Base-by-base conservation (phyloP, 2,888 invertebrate species). In the Ferrisia virgata region DNA sequence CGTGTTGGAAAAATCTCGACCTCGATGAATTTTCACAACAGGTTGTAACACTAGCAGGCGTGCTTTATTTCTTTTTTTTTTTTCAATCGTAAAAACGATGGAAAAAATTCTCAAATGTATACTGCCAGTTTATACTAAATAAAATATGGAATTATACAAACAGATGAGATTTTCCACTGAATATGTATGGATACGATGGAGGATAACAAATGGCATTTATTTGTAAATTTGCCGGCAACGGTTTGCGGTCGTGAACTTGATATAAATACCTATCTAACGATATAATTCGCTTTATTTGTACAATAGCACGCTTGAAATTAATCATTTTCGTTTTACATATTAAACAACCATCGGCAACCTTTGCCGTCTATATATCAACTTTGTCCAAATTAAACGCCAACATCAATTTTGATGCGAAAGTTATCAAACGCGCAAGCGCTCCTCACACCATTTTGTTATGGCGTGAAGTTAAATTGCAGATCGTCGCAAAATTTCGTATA, bases 221-320 rank as follows among this genome's bases (percentile, higher is more conserved):
- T 64, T 13, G 64, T 64, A 64, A 28, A 64, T 64, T 28, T 64
- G 25, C 64, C 31, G 64, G 64, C 28, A 64, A 25, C 64, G 64
- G 28, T 64, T 64, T 28, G 28, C 28, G 64, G 64, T 64, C 64
- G 64, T 64, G 64, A 64, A 64, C 64, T 64, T 64, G 64, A 64
- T 28, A 64, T 64, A 28, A 28, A 64, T 64, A 64, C 28, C 64
- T 64, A 64, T 64, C 28, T 64, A 28, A 28, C 64, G 64, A 64
- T 64, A 28, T 64, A 64, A 64, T 64, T 64, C 15, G 64, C 28
- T 64, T 64, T 28, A 64, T 64, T 64, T 64, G 28, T 64, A 25
- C 28, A 64, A 64, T 64, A 28, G 64, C 64, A 64, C 64, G 64
- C 64, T 64, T 64, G 64, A 64, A 64, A 64, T 64, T 64, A 64